Conservation (phyloP, 2,113 vertebrate genomes). For the Nothoprocta pentlandii region DNA sequence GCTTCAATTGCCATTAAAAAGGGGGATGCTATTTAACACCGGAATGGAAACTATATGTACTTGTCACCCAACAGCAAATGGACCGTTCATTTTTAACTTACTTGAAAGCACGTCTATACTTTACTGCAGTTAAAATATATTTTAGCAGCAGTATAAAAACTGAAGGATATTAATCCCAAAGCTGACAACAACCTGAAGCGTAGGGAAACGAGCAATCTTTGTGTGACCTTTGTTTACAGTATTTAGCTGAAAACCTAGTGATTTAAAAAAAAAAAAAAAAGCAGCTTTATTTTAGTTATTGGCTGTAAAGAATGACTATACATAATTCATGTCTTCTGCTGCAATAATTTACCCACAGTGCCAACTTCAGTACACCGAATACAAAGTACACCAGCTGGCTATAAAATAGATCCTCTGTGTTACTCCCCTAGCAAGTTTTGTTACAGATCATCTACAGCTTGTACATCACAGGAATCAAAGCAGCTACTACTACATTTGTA, state of each 20-base stretch:
- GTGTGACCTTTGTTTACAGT: background rate
- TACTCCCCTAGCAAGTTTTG: background rate
- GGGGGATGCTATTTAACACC: background rate
- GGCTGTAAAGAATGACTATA: background rate
- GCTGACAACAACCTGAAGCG: background rate
- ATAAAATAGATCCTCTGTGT: background rate
- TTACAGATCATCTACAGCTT: background rate
- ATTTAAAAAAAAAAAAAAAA: background rate
- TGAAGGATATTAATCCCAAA: background rate
- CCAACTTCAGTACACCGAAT: background rate
- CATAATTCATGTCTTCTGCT: conserved; percentile 18
- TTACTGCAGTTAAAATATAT: background rate
- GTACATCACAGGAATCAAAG: background rate
- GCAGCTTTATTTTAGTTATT: background rate
- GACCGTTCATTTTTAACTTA: background rate
- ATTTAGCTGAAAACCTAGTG: background rate
- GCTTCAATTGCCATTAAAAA: background rate
- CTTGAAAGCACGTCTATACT: background rate
- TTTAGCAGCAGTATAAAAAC: background rate
- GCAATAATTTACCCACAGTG: background rate
- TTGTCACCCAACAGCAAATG: background rate
- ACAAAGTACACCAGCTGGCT: conserved; percentile 14
- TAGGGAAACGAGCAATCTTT: background rate
- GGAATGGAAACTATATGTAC: background rate
- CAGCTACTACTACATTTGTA: background rate